Evolutionary conservation across 2,113 vertebrate genomes (phyloP), one percentile per base, ranked within the genome.

Genomic region (Prionailurus viverrinus): DNA sequence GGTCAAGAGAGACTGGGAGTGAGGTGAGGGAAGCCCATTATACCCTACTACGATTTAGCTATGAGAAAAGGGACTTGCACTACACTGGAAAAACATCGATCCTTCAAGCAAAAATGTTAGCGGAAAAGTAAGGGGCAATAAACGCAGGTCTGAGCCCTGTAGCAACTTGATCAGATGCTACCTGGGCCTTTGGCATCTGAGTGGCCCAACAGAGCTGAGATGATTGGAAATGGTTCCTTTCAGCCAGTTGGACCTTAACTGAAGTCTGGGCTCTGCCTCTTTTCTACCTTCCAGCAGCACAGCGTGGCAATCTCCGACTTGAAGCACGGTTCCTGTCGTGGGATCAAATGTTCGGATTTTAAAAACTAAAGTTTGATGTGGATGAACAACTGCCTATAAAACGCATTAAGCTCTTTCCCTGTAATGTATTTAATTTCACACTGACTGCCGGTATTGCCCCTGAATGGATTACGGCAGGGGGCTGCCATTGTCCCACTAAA

Each of bases 391-490:
- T 99, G 99, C 99, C 99, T 99, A 99, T 99, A 99, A 99, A 99
- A 99, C 97, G 97, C 99, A 99, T 99, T 99, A 99, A 99, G 99
- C 99, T 98, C 98, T 99, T 99, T 98, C 99, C 99, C 99, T 99
- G 99, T 99, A 99, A 99, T 99, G 99, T 99, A 99, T 99, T 99
- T 99, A 99, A 99, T 99, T 99, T 99, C 99, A 99, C 99, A 99
- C 99, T 99, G 99, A 99, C 99, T 99, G 99, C 99, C 99, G 98
- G 98, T 98, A 99, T 99, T 99, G 99, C 99, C 99, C 99, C 98
- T 99, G 99, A 99, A 99, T 98, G 98, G 99, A 98, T 99, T 99
- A 97, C 95, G 14, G 99, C 98, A 89, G 98, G 99, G 98, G 98
- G 97, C 95, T 98, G 98, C 98, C 97, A 98, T 98, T 98, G 98